A percentile compares a stretch with the other conserved stretches of the same genome.
Evolutionary conservation across 2,888 invertebrate species (phyloP).

Genomic region (Entomobrya proxima): DNA sequence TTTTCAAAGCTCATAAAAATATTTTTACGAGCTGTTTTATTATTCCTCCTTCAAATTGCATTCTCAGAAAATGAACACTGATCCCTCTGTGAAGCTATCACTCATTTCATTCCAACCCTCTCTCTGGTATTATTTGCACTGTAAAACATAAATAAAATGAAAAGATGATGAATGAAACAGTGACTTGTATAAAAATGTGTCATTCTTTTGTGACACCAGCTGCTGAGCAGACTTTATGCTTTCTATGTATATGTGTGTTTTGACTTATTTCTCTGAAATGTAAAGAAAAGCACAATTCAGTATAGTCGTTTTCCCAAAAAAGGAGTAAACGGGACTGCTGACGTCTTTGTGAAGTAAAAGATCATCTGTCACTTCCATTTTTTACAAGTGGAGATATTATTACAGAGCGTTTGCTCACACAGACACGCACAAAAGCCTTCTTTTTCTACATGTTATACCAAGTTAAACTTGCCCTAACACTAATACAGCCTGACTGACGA

Average conservation of each 20-base stretch:
- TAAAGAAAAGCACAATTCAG: not conserved
- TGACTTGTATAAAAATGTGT: constrained; percentile 16
- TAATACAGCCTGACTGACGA: constrained; percentile 15
- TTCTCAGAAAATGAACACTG: too few relatives aligned
- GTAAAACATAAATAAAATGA: not conserved
- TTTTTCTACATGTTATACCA: not conserved
- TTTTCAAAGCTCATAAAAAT: too few relatives aligned
- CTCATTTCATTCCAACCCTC: not conserved
- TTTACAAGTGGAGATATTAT: not conserved
- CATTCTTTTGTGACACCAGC: constrained; percentile 47
- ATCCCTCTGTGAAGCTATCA: too few relatives aligned
- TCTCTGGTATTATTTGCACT: not conserved
- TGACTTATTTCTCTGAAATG: not conserved
- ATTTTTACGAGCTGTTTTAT: too few relatives aligned
- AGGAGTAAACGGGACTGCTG: not conserved
- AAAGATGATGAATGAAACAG: constrained; percentile 43
- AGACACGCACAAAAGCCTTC: not conserved
- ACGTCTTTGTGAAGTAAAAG: constrained; percentile 29
- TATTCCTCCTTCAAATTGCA: too few relatives aligned
- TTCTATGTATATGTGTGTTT: not conserved
- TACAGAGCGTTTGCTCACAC: too few relatives aligned
- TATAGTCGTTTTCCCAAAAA: too few relatives aligned
- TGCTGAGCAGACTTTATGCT: constrained; percentile 6
- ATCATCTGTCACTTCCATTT: constrained; percentile 50
- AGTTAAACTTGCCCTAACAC: not conserved